Conservation (phyloP, 1,140 invertebrate species). For the Hyphantria cunea region DNA sequence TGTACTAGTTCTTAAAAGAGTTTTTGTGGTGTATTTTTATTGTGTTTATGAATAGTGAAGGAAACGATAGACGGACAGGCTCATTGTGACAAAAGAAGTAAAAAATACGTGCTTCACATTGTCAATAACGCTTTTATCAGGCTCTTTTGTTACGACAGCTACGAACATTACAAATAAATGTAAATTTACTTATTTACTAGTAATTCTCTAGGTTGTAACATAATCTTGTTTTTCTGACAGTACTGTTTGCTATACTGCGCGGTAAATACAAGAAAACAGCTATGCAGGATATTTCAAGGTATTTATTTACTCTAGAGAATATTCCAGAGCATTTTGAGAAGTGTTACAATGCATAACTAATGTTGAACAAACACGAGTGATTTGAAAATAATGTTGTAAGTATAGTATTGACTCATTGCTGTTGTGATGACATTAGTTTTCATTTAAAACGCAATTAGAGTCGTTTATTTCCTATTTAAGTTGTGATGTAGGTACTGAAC, state of each 20-base stretch:
- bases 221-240: not conserved
- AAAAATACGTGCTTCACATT: constrained; percentile 11
- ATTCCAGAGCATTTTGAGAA: not conserved
- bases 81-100: constrained; percentile 15
- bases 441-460: no score
- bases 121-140: constrained; percentile 9
- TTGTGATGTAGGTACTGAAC: no score
- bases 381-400: constrained; percentile 3
- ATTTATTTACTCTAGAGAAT: constrained; percentile 4
- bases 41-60: constrained; percentile 6
- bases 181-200: no score
- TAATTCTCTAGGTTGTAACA: not conserved
- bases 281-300: not conserved
- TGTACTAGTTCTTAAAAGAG: not conserved
- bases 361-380: constrained; percentile 9
- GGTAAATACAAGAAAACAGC: not conserved
- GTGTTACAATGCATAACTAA: constrained; percentile 1
- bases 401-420: not conserved
- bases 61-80: constrained; percentile 15
- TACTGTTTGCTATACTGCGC: not conserved
- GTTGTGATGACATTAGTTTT: no score
- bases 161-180: no score
- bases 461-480: no score
- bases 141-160: not conserved
- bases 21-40: constrained; percentile 4